Evolutionary conservation across 2,888 invertebrate genomes (phyloP).

Genomic region (Cryptus viduatorius): DNA sequence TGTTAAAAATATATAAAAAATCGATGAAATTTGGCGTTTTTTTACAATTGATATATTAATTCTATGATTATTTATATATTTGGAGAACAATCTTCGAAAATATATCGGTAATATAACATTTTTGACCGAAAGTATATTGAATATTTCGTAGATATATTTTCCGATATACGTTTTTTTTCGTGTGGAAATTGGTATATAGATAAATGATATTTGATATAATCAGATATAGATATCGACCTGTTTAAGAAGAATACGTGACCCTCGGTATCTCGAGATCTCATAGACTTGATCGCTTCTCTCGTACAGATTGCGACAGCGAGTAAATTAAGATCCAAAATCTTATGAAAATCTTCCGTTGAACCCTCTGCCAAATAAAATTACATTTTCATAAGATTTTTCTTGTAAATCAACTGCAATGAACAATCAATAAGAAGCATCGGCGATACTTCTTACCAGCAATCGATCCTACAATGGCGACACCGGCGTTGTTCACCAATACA

Average conservation of each 20-base stretch:
- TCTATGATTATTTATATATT: too few species aligned
- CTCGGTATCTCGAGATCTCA: slow-evolving; percentile 71
- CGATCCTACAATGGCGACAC: slow-evolving; percentile 74
- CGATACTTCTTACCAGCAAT: slow-evolving; percentile 65
- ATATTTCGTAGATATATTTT: too few species aligned
- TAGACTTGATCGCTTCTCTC: slow-evolving; percentile 75
- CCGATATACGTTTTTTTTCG: too few species aligned
- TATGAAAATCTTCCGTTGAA: slow-evolving; percentile 71
- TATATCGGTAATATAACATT: too few species aligned
- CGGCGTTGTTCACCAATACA: slow-evolving; percentile 86
- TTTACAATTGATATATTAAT: too few species aligned
- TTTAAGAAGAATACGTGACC: slow-evolving; percentile 78
- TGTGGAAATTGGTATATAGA: too few species aligned
- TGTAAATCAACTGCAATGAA: not conserved
- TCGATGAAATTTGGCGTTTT: too few species aligned
- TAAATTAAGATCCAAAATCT: slow-evolving; percentile 75
- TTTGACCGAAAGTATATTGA: too few species aligned
- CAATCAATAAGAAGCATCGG: too few species aligned
- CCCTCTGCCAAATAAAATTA: slow-evolving; percentile 68
- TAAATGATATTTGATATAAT: too few species aligned
- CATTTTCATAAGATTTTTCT: not conserved
- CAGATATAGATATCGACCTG: slow-evolving; percentile 69
- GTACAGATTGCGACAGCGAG: slow-evolving; percentile 76
- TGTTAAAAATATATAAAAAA: too few species aligned
- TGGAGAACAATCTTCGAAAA: too few species aligned